These are phyloP conservation scores for Cephus runcator DNA, from an alignment of 2,888 invertebrate species.

Conservation along the genomic window DNA sequence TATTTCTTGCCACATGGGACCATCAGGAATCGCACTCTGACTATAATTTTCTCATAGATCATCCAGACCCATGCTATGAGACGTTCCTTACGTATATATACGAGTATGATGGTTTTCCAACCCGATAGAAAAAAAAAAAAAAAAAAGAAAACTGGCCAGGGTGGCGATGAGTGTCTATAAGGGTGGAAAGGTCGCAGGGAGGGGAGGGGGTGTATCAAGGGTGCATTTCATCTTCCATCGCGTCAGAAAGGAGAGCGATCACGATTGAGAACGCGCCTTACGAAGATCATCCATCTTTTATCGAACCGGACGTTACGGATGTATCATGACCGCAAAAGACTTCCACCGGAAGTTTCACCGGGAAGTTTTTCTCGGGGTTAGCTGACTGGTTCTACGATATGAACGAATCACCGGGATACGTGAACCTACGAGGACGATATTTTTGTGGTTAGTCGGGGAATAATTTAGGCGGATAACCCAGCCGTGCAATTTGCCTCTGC, in stretches of 20 bases:
- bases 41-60: neutral
- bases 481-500: conserved; percentile 49
- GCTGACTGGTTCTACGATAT: neutral
- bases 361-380: neutral
- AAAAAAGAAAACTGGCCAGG: neutral
- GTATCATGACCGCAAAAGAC: conserved; percentile 2
- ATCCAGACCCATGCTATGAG: neutral
- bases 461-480: conserved; percentile 58
- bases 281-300: conserved; percentile 62
- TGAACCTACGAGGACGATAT: conserved; percentile 39
- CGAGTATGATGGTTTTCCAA: neutral
- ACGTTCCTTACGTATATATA: neutral
- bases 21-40: neutral
- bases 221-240: conserved; percentile 63
- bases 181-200: conserved; percentile 3
- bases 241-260: conserved; percentile 64
- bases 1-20: neutral
- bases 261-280: conserved; percentile 57
- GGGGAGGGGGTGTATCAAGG: conserved; percentile 42
- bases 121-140: neutral
- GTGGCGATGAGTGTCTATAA: neutral
- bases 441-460: conserved; percentile 60
- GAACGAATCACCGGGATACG: neutral
- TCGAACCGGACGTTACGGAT: conserved; percentile 49
- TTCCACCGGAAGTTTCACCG: neutral